phyloP scores from a whole-genome alignment of 1,140 invertebrate genomes.

The Bathynomus jamesi region DNA sequence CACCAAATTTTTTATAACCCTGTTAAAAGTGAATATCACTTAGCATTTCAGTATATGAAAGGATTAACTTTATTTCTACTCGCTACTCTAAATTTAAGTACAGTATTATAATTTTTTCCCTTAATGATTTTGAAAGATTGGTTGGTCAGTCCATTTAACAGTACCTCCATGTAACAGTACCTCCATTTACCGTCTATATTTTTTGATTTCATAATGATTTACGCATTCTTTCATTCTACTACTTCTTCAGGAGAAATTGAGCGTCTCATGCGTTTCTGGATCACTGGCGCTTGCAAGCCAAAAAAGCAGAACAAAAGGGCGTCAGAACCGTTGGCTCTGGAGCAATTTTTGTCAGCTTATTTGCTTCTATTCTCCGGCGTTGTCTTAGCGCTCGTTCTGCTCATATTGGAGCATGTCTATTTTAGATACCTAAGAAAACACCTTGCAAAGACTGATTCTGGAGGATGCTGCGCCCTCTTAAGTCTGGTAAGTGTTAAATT shows the following conservation, averaged over 20 bases:
- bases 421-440: slow-evolving; percentile 71
- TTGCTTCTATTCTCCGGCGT: slow-evolving; percentile 89
- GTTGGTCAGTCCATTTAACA: no score
- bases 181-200: no score
- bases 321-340: slow-evolving; percentile 79
- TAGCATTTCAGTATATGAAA: no score
- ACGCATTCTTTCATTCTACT: no score
- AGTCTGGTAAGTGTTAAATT: slow-evolving; percentile 55
- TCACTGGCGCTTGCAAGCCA: slow-evolving; percentile 92
- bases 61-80: no score
- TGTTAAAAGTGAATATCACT: no score
- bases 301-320: slow-evolving; percentile 55
- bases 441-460: slow-evolving; percentile 76
- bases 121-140: no score
- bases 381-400: slow-evolving; percentile 69
- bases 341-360: slow-evolving; percentile 98
- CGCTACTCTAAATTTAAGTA: no score
- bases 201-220: no score
- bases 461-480: slow-evolving; percentile 82
- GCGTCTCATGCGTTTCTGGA: slow-evolving; percentile 87
- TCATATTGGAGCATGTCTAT: slow-evolving; percentile 87
- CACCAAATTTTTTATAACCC: no score
- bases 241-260: slow-evolving; percentile 77
- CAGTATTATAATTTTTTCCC: no score
- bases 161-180: no score